These are phyloP conservation scores for Chloropsis hardwickii DNA, from an alignment of 2,113 vertebrate species.

Conservation along the genomic window DNA sequence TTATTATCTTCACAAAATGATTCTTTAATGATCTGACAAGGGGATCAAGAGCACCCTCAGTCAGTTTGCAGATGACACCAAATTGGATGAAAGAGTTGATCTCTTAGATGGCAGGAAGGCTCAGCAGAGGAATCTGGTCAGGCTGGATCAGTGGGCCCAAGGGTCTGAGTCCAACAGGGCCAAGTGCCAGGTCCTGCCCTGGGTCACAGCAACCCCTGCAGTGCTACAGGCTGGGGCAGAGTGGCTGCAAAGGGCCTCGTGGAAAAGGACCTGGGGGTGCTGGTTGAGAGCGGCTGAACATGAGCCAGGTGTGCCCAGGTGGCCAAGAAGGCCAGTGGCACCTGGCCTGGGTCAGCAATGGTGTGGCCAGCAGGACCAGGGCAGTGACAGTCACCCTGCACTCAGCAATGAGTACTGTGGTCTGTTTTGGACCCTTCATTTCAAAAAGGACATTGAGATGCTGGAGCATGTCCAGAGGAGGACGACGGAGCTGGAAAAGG, in stretches of 20 bases:
- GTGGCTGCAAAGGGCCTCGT: fast-evolving
- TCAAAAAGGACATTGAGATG: background rate
- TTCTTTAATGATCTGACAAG: background rate
- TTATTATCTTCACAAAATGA: background rate
- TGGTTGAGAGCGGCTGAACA: background rate
- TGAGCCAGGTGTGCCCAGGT: background rate
- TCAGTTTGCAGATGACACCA: background rate
- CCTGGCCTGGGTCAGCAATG: fast-evolving
- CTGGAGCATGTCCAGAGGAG: background rate
- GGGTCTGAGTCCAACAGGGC: background rate
- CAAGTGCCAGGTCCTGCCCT: fast-evolving
- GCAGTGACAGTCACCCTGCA: background rate
- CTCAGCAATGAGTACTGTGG: background rate
- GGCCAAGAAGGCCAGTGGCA: background rate
- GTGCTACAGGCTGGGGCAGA: background rate
- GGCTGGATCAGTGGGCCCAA: background rate
- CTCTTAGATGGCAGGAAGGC: background rate
- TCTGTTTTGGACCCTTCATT: background rate
- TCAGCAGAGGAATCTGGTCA: background rate
- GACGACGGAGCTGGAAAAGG: background rate
- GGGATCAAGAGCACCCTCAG: background rate
- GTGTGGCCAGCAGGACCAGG: background rate
- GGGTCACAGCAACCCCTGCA: background rate
- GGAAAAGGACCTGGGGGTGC: background rate
- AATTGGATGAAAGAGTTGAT: background rate